Percentiles rank a stretch among this genome's conserved stretches.
Evolutionary conservation across 37 sponge, comb jelly and placozoan species (phyloP).

Genomic region (Ianthella basta): DNA sequence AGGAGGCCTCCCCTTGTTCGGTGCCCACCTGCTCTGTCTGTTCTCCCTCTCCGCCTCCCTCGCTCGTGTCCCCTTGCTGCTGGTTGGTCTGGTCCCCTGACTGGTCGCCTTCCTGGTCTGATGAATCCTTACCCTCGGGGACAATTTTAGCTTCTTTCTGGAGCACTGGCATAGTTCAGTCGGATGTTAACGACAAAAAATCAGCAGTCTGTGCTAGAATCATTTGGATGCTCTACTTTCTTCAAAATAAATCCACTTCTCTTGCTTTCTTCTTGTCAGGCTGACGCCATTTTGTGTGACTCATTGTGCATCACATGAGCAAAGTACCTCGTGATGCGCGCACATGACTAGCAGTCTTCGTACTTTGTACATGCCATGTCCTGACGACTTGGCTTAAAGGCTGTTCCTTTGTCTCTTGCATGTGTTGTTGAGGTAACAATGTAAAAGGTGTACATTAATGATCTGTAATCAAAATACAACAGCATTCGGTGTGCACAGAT

Average conservation of each 20-base stretch:
- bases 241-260: neutral
- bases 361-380: no score
- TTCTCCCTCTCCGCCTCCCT: neutral
- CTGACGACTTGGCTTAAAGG: no score
- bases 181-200: neutral
- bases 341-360: no score
- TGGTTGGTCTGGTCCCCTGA: neutral
- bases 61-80: neutral
- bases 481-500: no score
- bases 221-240: slow-evolving; percentile 4
- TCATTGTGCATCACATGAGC: slow-evolving; percentile 23
- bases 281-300: slow-evolving; percentile 13
- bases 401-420: no score
- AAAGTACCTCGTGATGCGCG: no score
- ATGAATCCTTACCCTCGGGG: slow-evolving; percentile 21
- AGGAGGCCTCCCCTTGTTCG: neutral
- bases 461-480: no score
- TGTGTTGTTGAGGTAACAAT: no score
- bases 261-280: slow-evolving; percentile 21
- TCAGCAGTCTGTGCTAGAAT: slow-evolving; percentile 32
- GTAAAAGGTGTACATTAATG: no score
- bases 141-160: slow-evolving; percentile 10
- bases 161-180: slow-evolving; percentile 25
- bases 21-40: neutral
- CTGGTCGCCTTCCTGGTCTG: neutral